A percentile compares a stretch with the other conserved stretches of the same genome.
Evolutionary conservation across 1,140 invertebrate species (phyloP).

Genomic region (Diorhabda sublineata): DNA sequence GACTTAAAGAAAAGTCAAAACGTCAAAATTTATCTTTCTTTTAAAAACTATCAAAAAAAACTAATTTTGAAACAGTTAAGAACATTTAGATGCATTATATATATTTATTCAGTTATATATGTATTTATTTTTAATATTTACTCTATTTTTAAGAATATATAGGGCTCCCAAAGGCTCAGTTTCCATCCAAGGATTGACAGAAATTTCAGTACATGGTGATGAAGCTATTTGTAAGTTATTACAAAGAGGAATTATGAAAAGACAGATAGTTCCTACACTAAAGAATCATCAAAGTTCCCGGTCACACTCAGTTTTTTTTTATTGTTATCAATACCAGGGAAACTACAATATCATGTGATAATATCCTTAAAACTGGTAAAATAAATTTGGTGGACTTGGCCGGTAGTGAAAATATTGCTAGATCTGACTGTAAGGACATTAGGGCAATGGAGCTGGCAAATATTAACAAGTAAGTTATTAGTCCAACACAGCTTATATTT

Average conservation of each 20-base stretch:
- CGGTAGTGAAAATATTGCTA: conserved; percentile 93
- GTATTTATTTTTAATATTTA: too few species aligned
- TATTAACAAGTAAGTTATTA: conserved; percentile 67
- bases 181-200: too few species aligned
- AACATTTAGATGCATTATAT: too few species aligned
- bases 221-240: conserved; percentile 87
- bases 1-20: too few species aligned
- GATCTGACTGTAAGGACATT: conserved; percentile 88
- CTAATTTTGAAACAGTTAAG: too few species aligned
- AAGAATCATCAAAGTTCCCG: conserved; percentile 95
- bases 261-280: conserved; percentile 87
- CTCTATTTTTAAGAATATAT: too few species aligned
- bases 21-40: too few species aligned
- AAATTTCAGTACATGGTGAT: conserved; percentile 85
- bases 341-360: conserved; percentile 82
- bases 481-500: too few species aligned
- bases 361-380: conserved; percentile 93
- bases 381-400: conserved; percentile 95
- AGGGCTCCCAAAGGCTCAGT: too few species aligned
- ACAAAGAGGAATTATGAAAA: conserved; percentile 78
- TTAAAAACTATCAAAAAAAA: too few species aligned
- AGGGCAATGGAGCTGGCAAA: conserved; percentile 90
- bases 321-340: conserved; percentile 93
- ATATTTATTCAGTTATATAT: too few species aligned
- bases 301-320: conserved; percentile 93